These are phyloP conservation scores for Zeugodacus cucurbitae DNA, from an alignment of 1,140 invertebrate species.

Conservation along the genomic window DNA sequence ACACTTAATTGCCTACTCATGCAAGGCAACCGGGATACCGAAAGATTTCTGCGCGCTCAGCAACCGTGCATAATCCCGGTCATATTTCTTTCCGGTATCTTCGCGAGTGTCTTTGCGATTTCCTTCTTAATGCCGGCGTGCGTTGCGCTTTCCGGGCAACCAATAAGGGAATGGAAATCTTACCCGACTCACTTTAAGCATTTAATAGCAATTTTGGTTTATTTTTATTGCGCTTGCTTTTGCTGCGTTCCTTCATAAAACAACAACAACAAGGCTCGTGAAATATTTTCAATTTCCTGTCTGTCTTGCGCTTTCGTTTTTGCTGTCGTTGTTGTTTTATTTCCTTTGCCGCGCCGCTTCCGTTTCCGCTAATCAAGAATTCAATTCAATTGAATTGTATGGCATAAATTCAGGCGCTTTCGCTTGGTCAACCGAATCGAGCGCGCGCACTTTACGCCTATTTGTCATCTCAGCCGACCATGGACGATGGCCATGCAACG, in stretches of 20 bases:
- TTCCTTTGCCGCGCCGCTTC: not conserved
- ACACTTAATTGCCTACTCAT: not conserved
- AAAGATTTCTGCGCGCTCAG: not conserved
- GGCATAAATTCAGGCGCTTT: not conserved
- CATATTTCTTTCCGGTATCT: slow-evolving; percentile 35
- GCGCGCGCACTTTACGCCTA: slow-evolving; percentile 2
- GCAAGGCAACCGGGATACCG: not conserved
- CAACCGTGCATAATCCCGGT: not conserved
- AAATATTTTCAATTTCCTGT: slow-evolving; percentile 40
- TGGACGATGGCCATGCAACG: not conserved
- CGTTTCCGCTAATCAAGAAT: slow-evolving; percentile 15
- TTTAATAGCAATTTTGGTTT: not conserved
- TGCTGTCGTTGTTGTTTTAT: not conserved
- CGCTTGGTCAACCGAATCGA: not conserved
- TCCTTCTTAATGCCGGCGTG: not conserved
- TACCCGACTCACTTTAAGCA: not conserved
- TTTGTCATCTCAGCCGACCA: not conserved
- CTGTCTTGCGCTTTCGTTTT: not conserved
- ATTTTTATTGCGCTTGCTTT: not conserved
- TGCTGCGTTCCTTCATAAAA: not conserved
- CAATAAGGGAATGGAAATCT: not conserved
- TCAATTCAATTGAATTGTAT: slow-evolving; percentile 30
- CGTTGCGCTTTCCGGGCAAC: not conserved
- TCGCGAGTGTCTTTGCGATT: not conserved
- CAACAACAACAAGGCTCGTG: not conserved